These are phyloP conservation scores for Heliocidaris erythrogramma DNA, from an alignment of 35 echinoderm and acorn worm genomes.

Conservation along the genomic window DNA sequence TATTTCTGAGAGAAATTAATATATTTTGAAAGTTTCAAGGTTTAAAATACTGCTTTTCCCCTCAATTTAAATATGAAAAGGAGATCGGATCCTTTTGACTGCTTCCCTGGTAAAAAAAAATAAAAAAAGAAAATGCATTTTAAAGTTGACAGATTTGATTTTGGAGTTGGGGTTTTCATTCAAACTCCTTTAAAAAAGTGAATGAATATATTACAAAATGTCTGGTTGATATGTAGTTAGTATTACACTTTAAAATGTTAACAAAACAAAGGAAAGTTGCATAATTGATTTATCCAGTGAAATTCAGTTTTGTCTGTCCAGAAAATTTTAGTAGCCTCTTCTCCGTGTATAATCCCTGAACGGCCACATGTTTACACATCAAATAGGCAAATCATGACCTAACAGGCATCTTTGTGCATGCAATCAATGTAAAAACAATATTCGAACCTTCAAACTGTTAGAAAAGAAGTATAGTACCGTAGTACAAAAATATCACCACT, in stretches of 20 bases:
- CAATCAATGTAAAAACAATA: too few relatives aligned
- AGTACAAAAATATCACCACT: too few relatives aligned
- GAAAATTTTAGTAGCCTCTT: background rate
- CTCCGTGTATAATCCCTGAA: background rate
- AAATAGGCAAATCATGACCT: background rate
- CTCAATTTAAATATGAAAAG: too few relatives aligned
- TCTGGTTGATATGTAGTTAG: background rate
- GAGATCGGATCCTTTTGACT: too few relatives aligned
- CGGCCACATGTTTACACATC: background rate
- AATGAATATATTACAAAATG: background rate
- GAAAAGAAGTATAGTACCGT: too few relatives aligned
- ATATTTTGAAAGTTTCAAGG: background rate
- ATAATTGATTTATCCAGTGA: background rate
- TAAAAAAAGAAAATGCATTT: background rate
- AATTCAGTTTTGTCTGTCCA: background rate
- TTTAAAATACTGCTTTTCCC: too few relatives aligned
- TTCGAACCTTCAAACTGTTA: too few relatives aligned
- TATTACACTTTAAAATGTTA: background rate
- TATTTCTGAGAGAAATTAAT: background rate
- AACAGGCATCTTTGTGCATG: too few relatives aligned
- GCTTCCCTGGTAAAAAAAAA: background rate
- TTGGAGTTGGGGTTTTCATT: background rate
- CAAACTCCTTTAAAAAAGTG: background rate
- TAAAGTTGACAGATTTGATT: background rate
- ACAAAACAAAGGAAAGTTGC: background rate